Percentiles rank a stretch among this genome's conserved stretches.
Evolutionary conservation across 2,113 vertebrate species (phyloP).

Genomic region (Furnarius figulus): DNA sequence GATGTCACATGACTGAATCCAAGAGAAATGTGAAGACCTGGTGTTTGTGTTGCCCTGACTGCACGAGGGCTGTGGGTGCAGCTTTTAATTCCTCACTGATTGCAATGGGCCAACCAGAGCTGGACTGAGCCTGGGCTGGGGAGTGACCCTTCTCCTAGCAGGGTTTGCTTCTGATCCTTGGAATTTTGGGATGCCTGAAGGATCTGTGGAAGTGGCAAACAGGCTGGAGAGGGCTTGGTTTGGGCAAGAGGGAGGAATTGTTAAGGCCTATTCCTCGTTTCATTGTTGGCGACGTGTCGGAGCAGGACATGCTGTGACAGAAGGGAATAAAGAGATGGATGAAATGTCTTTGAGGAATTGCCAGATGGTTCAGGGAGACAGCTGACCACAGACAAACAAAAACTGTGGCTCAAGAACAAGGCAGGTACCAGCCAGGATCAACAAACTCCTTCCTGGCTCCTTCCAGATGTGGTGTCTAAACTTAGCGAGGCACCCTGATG

Average conservation of each 20-base stretch:
- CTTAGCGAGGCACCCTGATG: background rate
- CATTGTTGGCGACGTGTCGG: background rate
- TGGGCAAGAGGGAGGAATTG: background rate
- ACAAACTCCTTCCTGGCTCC: background rate
- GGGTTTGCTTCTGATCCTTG: background rate
- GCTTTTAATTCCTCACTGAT: background rate
- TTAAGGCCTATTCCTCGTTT: background rate
- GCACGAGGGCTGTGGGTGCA: background rate
- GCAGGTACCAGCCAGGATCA: constrained; percentile 31
- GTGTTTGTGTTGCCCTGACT: background rate
- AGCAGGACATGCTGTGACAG: background rate
- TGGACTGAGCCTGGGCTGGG: too few species aligned
- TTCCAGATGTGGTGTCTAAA: background rate
- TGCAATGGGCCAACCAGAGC: background rate
- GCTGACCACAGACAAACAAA: constrained; percentile 8
- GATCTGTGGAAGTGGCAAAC: background rate
- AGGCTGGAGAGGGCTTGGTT: background rate
- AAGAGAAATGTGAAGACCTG: background rate
- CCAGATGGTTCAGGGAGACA: constrained; percentile 11
- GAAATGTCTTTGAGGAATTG: background rate
- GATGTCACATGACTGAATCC: background rate
- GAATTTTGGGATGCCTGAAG: background rate
- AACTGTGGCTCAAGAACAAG: background rate
- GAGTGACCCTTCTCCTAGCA: background rate
- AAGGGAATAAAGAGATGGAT: background rate